Percentiles rank a stretch among this genome's conserved stretches.
These are phyloP conservation scores for Branchinecta sandiegonensis DNA, from an alignment of 2,888 invertebrate genomes.

Conservation along the genomic window DNA sequence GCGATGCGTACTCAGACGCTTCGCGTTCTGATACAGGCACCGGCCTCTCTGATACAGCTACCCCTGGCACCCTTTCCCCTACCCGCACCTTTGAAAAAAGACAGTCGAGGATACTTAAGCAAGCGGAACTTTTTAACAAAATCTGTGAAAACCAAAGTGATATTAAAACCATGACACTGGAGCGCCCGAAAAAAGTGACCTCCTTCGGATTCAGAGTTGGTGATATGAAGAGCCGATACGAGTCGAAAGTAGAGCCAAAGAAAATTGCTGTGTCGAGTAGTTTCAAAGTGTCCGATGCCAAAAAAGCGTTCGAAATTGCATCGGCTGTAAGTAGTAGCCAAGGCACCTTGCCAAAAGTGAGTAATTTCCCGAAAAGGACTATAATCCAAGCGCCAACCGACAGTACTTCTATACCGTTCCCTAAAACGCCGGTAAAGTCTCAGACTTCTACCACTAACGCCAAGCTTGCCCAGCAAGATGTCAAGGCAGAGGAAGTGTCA, in stretches of 20 bases:
- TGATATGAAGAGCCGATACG: constrained; percentile 9
- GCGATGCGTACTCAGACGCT: constrained; percentile 18
- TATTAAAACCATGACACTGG: constrained; percentile 23
- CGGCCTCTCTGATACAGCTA: constrained; percentile 16
- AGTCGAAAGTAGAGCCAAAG: constrained; percentile 19
- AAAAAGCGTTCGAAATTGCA: constrained; percentile 64
- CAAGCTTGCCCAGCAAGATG: constrained; percentile 30
- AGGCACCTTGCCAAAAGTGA: constrained; percentile 10
- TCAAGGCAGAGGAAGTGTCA: constrained; percentile 17
- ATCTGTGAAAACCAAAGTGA: constrained; percentile 23
- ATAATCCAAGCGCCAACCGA: constrained; percentile 22
- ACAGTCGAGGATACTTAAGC: constrained; percentile 22
- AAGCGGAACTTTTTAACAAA: constrained; percentile 22
- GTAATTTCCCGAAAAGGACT: constrained; percentile 21
- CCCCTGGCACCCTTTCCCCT: constrained; percentile 16
- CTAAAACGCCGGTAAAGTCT: constrained; percentile 36
- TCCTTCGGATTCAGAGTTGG: constrained; percentile 20
- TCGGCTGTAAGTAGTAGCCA: constrained; percentile 22
- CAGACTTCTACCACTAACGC: constrained; percentile 44
- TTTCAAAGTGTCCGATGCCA: constrained; percentile 71
- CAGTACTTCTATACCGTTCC: neutral
- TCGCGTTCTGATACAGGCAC: neutral
- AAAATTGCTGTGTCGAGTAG: constrained; percentile 49
- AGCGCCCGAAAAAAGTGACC: constrained; percentile 23
- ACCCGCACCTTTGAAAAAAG: constrained; percentile 23